Evolutionary conservation across 1,140 invertebrate genomes (phyloP), one percentile per base, ranked within the genome.

Genomic region (Eciton burchellii): DNA sequence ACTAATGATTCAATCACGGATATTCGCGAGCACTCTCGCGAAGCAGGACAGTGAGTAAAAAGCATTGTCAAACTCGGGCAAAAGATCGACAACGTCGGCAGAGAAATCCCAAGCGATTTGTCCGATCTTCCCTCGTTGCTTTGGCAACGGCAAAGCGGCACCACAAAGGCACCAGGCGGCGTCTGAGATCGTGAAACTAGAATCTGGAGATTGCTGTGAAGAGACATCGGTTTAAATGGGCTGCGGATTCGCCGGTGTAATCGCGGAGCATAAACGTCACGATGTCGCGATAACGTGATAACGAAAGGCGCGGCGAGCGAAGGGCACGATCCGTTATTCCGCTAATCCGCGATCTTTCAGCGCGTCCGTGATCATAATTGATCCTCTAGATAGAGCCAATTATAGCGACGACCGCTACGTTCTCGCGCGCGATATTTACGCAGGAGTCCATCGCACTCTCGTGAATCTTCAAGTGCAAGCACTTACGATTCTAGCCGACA

Each of bases 381-480:
- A 43, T 47, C 76, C 70, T 63, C 76, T 79, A 79, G 76, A 79
- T 56, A 59, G 47, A 6, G 73, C 76, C 76, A 81, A 71, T 81
- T 81, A 81, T 81, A 81, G 76, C 70, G 71, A 11, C 65, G 49
- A 21, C 76, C 29, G 49, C 76, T 52, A 81, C 65, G 65, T 12
- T 81, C 47, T 56, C 65, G 52, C 8, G 52, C 8, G 76, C 35
- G 62, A 57, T 81, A 81, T 81, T 81, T 81, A 81, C 54, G 52
- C 65, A 3, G 8, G 65, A 81, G 76, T 81, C 76, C 76, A 81
- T 81, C 76, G 76, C 65, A 79, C 76, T 71, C 21, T 35, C 57
- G 3, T 35, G 65, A 52, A 82, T 73, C 81, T 82, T 82, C 81
- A 82, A 82, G 81, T 82, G 81, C 81, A 82, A 82, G 47, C 81